A percentile compares a stretch with the other conserved stretches of the same genome.
phyloP scores from a whole-genome alignment of 2,113 vertebrate species.

The rat (Rattus norvegicus) region DNA sequence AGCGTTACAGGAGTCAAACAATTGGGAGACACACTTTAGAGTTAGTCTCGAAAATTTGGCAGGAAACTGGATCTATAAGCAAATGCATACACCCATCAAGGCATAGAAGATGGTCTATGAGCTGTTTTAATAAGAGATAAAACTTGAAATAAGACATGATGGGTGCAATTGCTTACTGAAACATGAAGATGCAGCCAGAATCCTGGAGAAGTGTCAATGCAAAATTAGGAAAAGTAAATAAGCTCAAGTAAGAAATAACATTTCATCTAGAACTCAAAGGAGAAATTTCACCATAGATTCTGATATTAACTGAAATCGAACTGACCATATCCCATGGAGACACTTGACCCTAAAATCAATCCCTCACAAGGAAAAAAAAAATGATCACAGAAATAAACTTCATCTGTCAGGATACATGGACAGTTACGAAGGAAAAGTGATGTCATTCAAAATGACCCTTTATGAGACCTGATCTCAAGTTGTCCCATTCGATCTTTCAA shows the following conservation, averaged over 20 bases:
- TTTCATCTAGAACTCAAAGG: slow-evolving; percentile 28
- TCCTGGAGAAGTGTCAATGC: not conserved
- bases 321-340: not conserved
- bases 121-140: slow-evolving; percentile 3
- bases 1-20: not conserved
- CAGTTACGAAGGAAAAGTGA: not conserved
- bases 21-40: not conserved
- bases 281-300: not conserved
- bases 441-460: not conserved
- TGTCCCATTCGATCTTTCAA: not conserved
- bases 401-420: not conserved
- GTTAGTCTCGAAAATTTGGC: not conserved
- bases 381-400: not conserved
- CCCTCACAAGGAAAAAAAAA: not conserved
- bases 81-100: not conserved
- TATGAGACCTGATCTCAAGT: not conserved
- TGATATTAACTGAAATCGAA: not conserved
- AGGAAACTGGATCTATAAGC: not conserved
- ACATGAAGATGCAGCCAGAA: slow-evolving; percentile 12
- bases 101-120: slow-evolving; percentile 14
- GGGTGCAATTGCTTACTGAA: not conserved
- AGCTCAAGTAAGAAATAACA: not conserved
- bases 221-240: not conserved
- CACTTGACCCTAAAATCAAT: not conserved
- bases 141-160: slow-evolving; percentile 31